Conservation (phyloP, 92 coral and sea anemone species). For the Actinernus sp. region DNA sequence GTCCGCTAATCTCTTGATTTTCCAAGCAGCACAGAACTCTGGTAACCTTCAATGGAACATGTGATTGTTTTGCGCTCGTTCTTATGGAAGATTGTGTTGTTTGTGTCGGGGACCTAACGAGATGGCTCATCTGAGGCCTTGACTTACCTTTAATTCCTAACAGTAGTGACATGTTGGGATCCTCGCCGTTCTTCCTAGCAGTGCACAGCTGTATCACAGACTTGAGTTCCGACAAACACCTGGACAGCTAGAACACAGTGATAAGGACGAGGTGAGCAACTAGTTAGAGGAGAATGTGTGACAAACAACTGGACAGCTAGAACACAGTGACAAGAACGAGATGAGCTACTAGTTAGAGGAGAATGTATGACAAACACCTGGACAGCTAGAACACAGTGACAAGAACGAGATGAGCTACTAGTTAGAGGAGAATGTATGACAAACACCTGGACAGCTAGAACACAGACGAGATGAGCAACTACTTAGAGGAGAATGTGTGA, state of each 20-base stretch:
- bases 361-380: too few species aligned
- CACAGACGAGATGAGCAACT: too few species aligned
- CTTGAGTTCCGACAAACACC: conserved; percentile 76
- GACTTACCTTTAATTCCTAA: conserved; percentile 71
- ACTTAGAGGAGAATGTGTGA: too few species aligned
- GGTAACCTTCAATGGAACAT: neutral
- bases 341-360: too few species aligned
- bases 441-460: too few species aligned
- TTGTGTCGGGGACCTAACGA: neutral
- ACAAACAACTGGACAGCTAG: neutral
- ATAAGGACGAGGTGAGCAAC: neutral
- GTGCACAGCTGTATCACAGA: conserved; percentile 83
- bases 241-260: conserved; percentile 44
- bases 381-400: too few species aligned
- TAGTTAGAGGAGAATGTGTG: too few species aligned
- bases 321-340: too few species aligned
- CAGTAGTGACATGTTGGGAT: conserved; percentile 83
- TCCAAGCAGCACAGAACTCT: too few species aligned
- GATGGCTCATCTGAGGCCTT: neutral
- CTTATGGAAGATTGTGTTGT: neutral
- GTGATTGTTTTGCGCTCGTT: neutral
- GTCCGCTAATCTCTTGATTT: too few species aligned
- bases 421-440: too few species aligned
- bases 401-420: too few species aligned
- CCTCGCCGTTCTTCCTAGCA: conserved; percentile 84